Base-by-base conservation (phyloP, 1,140 invertebrate genomes). In the Drosophila lacteicornis region DNA sequence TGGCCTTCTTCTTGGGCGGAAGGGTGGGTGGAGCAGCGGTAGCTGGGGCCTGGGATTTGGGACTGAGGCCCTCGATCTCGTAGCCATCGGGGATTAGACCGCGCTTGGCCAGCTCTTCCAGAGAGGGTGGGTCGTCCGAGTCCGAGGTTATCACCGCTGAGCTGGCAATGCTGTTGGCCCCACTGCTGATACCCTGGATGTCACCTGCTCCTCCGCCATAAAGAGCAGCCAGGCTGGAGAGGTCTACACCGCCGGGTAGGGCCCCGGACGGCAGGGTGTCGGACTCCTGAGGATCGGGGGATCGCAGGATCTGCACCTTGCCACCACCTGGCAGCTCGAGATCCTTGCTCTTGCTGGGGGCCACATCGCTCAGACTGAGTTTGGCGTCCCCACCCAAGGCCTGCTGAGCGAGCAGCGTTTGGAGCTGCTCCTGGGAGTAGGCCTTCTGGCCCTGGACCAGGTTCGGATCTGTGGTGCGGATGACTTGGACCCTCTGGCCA, bases 81-180 rank as follows among this genome's bases (percentile, higher is more conserved):
- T 96, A 97, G 25, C 96, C 96, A 13, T 96, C 96, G 6, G 96
- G 96, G 57, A 97, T 91, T 0, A 95, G 79, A 1, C 95, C 96
- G 2, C 95, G 95, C 88, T 96, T 96, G 2, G 96, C 96, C 43
- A 97, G 84, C 84, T 97, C 96, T 47, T 97, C 96, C 7, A 97
- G 94, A 3, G 94, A 93, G 38, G 94, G 92, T 71, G 92, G 92
- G 17, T 87, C 82, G 61, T 92, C 91, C 1, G 91, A 92, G 30
- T 92, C 91, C 1, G 90, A 91, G 36, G 85, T 85, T 3, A 92
- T 93, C 2, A 93, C 91, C 0, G 93, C 90, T 1, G 93, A 93
- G 67, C 93, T 93, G 56, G 93, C 92, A 62, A 92, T 92, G 63
- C 88, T 91, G 19, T 92, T 92, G 12, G 88, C 91, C 8, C 91